phyloP scores from a whole-genome alignment of 2,113 vertebrate genomes.

The Clupea harengus region DNA sequence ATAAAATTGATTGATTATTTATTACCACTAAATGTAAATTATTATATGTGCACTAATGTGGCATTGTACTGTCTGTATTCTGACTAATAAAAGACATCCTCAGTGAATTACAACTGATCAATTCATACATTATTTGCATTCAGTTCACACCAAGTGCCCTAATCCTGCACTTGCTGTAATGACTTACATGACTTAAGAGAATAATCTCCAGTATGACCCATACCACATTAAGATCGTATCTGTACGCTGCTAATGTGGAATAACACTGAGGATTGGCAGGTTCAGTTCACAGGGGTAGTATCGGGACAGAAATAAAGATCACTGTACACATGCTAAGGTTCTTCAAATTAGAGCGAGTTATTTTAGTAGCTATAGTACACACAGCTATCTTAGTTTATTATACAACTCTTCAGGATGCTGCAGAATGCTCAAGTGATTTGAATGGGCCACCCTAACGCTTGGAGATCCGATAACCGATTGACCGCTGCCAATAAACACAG shows the following conservation, averaged over 20 bases:
- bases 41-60: background rate
- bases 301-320: background rate
- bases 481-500: too few relatives aligned
- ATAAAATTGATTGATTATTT: background rate
- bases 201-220: background rate
- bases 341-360: slow-evolving; percentile 15
- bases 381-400: background rate
- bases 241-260: background rate
- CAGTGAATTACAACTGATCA: background rate
- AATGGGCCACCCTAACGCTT: too few relatives aligned
- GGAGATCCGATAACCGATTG: too few relatives aligned
- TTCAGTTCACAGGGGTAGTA: background rate
- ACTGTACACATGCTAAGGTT: background rate
- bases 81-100: background rate
- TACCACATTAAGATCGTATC: background rate
- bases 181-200: background rate
- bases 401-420: too few relatives aligned
- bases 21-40: background rate
- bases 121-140: background rate
- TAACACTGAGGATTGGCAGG: background rate
- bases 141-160: background rate
- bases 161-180: background rate
- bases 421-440: too few relatives aligned
- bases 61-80: background rate
- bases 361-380: background rate